Conservation (phyloP, 1,140 invertebrate genomes). For the Kradibia gibbosae region DNA sequence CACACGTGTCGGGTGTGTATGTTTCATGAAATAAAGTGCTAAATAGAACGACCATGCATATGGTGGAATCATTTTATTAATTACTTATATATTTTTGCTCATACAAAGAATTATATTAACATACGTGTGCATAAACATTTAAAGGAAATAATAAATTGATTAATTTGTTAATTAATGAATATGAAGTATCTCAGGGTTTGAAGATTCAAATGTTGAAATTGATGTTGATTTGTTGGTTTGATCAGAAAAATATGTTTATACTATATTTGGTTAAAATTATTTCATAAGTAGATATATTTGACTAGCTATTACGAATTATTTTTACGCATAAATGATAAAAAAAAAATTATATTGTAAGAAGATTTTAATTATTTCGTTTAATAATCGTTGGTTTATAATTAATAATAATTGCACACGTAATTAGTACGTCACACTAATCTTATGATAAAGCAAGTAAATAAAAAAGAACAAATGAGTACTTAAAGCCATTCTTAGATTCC, state of each 20-base stretch:
- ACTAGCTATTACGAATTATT: background rate
- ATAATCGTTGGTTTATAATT: background rate
- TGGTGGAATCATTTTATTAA: slow-evolving; percentile 12
- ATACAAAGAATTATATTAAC: slow-evolving; percentile 24
- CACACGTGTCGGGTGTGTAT: background rate
- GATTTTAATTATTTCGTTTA: slow-evolving; percentile 1
- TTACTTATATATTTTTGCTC: background rate
- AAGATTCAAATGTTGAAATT: slow-evolving; percentile 45
- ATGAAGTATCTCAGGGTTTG: slow-evolving; percentile 42
- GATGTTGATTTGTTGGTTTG: slow-evolving; percentile 28
- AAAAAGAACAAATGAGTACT: background rate
- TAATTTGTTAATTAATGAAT: slow-evolving; percentile 40
- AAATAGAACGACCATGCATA: slow-evolving; percentile 26
- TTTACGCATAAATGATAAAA: background rate
- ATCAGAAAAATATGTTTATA: background rate
- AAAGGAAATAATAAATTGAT: background rate
- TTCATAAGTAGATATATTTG: background rate
- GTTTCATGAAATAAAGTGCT: slow-evolving; percentile 19
- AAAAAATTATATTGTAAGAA: slow-evolving; percentile 31
- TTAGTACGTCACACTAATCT: background rate
- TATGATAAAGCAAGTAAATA: background rate
- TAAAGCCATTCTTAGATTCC: slow-evolving; percentile 16
- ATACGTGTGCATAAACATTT: background rate
- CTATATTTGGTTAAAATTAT: no score
- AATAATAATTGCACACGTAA: background rate